Evolutionary conservation across 2,113 vertebrate genomes (phyloP), one percentile per base, ranked within the genome.

Genomic region (Zosterops pallidus): DNA sequence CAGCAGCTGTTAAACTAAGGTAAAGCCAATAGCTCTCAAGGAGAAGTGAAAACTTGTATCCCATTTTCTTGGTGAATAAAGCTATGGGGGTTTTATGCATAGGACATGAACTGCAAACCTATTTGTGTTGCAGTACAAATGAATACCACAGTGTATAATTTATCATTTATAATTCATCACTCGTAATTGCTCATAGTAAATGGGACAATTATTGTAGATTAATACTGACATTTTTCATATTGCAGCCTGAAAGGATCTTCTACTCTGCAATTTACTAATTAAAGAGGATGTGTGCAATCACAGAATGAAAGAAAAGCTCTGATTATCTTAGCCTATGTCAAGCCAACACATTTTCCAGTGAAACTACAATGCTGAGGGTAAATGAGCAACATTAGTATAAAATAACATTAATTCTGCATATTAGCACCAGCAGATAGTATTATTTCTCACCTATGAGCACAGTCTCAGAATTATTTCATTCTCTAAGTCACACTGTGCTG

Each of bases 201-300:
- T 76, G 69, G 74, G 31, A 96, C 76, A 95, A 95, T 89, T 86
- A 93, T 28, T 75, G 72, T 78, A 92, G 49, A 95, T 89, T 93
- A 92, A 92, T 94, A 94, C 33, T 52, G 53, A 94, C 37, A 75
- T 91, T 94, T 85, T 95, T 91, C 69, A 84, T 81, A 91, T 19
- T 89, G 89, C 69, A 71, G 92, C 33, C 64, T 94, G 77, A 96
- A 94, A 94, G 52, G 41, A 95, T 89, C 60, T 84, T 84, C 91
- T 71, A 78, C 69, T 68, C 60, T 86, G 74, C 75, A 92, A 93
- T 96, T 94, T 94, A 60, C 81, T 91, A 95, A 95, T 97, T 90
- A 92, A 95, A 89, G 39, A 85, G 84, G 80, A 95, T 92, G 77
- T 57, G 69, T 68, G 80, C 83, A 94, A 96, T 94, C 91, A 93